These are phyloP conservation scores for Epizoanthus ramosus DNA, from an alignment of 92 coral and sea anemone species.

Conservation along the genomic window DNA sequence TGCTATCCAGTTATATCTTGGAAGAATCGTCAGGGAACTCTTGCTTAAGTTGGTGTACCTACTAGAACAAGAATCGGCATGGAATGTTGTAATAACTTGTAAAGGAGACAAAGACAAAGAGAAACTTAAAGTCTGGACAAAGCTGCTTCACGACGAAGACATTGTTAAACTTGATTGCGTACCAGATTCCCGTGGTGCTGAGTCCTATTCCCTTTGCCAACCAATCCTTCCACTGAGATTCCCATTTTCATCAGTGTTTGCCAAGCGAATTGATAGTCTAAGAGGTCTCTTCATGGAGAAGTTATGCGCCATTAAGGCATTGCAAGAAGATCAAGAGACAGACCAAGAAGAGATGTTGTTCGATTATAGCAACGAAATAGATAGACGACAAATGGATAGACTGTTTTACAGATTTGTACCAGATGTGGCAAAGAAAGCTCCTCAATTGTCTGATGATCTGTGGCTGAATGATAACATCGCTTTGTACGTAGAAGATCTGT, in stretches of 20 bases:
- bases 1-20: slow-evolving; percentile 38
- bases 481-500: slow-evolving; percentile 52
- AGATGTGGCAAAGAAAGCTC: slow-evolving; percentile 4
- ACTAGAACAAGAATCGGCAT: slow-evolving; percentile 7
- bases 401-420: slow-evolving; percentile 20
- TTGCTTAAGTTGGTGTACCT: slow-evolving; percentile 44
- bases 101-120: neutral
- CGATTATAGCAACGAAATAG: slow-evolving; percentile 3
- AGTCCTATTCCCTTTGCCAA: slow-evolving; percentile 42
- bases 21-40: slow-evolving; percentile 33
- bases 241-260: slow-evolving; percentile 16
- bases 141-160: slow-evolving; percentile 39
- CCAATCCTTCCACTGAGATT: slow-evolving; percentile 24
- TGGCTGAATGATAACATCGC: slow-evolving; percentile 13
- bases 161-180: slow-evolving; percentile 52
- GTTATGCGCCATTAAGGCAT: neutral
- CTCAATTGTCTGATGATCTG: neutral
- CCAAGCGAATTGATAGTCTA: slow-evolving; percentile 38
- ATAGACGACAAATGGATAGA: neutral
- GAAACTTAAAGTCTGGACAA: slow-evolving; percentile 11
- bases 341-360: neutral
- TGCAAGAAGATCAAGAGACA: slow-evolving; percentile 14
- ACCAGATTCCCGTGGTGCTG: slow-evolving; percentile 52
- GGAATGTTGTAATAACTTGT: slow-evolving; percentile 7
- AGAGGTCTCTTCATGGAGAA: slow-evolving; percentile 29